Conservation (phyloP, 2,888 invertebrate genomes). For the Pristionchus maxplancki region DNA sequence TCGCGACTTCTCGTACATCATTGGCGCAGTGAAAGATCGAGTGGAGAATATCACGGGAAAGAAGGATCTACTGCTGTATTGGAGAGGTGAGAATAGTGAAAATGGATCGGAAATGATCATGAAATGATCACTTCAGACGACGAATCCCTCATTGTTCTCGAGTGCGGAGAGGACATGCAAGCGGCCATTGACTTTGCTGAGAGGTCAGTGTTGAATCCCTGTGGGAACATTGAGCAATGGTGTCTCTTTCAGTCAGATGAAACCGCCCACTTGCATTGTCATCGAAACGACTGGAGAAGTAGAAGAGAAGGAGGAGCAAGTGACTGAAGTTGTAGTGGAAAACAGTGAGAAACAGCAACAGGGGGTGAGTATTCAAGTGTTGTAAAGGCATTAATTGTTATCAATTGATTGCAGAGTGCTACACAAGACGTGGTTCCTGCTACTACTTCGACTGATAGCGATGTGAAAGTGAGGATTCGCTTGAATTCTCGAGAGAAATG, state of each 20-base stretch:
- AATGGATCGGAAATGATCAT: background rate
- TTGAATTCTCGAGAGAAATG: too few species aligned
- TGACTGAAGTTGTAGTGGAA: background rate
- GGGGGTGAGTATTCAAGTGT: background rate
- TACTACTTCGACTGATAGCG: too few species aligned
- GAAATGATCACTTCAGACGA: conserved; percentile 7
- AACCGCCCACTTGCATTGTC: background rate
- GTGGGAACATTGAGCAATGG: background rate
- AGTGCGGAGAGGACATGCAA: background rate
- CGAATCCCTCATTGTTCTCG: background rate
- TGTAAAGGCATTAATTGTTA: too few species aligned
- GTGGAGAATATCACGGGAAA: background rate
- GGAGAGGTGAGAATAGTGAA: conserved; percentile 8
- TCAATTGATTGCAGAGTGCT: too few species aligned
- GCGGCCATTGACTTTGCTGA: conserved; percentile 10
- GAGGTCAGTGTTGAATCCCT: background rate
- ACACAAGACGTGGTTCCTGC: too few species aligned
- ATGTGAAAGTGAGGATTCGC: too few species aligned
- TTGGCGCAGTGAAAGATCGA: background rate
- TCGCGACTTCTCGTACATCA: background rate
- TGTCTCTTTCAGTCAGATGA: background rate
- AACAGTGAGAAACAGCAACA: background rate
- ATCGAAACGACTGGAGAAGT: background rate
- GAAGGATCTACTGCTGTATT: background rate
- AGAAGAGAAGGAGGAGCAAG: background rate